Conservation (phyloP, 2,113 vertebrate species). For the Labrus mixtus region DNA sequence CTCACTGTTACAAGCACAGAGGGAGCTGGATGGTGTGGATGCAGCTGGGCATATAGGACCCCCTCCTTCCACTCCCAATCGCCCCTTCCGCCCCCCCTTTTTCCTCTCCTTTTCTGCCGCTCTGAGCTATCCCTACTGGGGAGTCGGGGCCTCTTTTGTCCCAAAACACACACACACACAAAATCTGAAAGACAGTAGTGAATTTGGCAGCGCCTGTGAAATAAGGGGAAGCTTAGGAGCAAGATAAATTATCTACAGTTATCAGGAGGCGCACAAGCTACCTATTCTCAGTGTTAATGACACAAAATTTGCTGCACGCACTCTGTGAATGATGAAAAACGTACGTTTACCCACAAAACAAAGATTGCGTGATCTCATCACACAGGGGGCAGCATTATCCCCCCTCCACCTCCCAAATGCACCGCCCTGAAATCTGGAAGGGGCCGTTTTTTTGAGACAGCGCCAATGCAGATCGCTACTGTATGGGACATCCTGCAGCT, state of each 20-base stretch:
- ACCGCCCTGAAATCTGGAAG: slow-evolving; percentile 39
- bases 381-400: slow-evolving; percentile 17
- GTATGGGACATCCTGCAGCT: slow-evolving; percentile 75
- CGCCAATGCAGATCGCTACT: slow-evolving; percentile 52
- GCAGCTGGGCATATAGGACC: slow-evolving; percentile 74
- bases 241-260: slow-evolving; percentile 44
- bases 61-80: slow-evolving; percentile 59
- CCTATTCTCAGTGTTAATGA: slow-evolving; percentile 2
- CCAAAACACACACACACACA: slow-evolving; percentile 59
- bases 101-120: slow-evolving; percentile 61
- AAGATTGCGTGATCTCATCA: slow-evolving; percentile 22
- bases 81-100: slow-evolving; percentile 42
- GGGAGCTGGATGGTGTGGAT: slow-evolving; percentile 62
- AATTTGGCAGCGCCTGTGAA: slow-evolving; percentile 50
- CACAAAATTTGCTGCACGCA: neutral
- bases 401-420: neutral
- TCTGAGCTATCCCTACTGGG: slow-evolving; percentile 74
- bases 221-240: slow-evolving; percentile 17
- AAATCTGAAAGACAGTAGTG: slow-evolving; percentile 61
- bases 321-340: neutral
- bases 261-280: slow-evolving; percentile 16
- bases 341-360: neutral
- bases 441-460: slow-evolving; percentile 47
- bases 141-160: slow-evolving; percentile 81
- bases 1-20: slow-evolving; percentile 53